Evolutionary conservation across 2,113 vertebrate species (phyloP).

Genomic region (Microcebus tavaratra): DNA sequence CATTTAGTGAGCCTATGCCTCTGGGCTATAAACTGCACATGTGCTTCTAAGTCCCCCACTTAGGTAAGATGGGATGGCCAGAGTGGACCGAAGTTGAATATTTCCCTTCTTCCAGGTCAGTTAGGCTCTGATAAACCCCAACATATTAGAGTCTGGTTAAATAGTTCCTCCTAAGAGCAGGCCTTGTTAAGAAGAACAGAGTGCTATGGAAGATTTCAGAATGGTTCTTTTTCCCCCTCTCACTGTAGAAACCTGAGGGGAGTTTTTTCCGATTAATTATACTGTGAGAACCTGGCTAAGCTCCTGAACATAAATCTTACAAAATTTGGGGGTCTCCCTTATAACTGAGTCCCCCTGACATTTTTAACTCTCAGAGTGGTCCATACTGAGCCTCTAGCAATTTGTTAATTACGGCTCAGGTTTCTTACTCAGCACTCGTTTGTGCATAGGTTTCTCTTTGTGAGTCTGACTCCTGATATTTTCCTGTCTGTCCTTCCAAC

Average conservation of each 20-base stretch:
- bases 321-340: not conserved
- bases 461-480: not conserved
- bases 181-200: not conserved
- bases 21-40: not conserved
- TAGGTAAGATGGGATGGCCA: not conserved
- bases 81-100: not conserved
- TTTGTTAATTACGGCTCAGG: not conserved
- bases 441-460: not conserved
- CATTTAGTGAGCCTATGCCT: not conserved
- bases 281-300: not conserved
- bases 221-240: not conserved
- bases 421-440: not conserved
- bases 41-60: not conserved
- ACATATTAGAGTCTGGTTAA: not conserved
- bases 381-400: not conserved
- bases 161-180: not conserved
- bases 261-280: not conserved
- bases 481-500: not conserved
- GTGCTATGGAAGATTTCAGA: not conserved
- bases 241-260: not conserved
- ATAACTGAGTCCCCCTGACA: not conserved
- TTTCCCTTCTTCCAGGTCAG: not conserved
- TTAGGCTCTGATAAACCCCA: not conserved
- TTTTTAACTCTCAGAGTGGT: not conserved
- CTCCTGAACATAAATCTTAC: not conserved